Conservation (phyloP, 2,113 vertebrate species). For the Corydoras sp. region DNA sequence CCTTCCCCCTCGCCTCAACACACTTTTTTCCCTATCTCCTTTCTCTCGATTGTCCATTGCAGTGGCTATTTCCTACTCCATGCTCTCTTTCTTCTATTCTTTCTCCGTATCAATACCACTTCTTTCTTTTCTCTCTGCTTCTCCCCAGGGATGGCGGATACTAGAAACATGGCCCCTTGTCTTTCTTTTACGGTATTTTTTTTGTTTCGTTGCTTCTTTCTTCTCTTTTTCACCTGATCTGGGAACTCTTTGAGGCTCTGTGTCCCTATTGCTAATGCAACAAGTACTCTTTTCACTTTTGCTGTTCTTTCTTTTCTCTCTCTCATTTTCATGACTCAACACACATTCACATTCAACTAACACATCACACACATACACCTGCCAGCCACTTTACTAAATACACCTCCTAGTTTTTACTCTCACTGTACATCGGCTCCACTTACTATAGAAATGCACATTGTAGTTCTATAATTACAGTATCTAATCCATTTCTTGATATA, state of each 20-base stretch:
- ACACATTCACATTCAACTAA: constrained; percentile 19
- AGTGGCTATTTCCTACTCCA: constrained; percentile 29
- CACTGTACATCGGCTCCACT: too few relatives aligned
- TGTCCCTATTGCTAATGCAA: constrained; percentile 18
- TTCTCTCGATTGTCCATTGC: constrained; percentile 29
- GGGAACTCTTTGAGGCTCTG: constrained; percentile 5
- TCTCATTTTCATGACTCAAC: constrained; percentile 36
- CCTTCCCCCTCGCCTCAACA: constrained; percentile 1
- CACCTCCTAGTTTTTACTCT: too few relatives aligned
- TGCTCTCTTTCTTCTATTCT: constrained; percentile 26
- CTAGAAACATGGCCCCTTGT: constrained; percentile 21
- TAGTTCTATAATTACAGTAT: too few relatives aligned
- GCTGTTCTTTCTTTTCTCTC: constrained; percentile 27
- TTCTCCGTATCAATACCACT: constrained; percentile 37
- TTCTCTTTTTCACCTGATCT: constrained; percentile 11
- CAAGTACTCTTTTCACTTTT: constrained; percentile 7
- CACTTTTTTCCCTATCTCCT: constrained; percentile 20
- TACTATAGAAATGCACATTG: too few relatives aligned
- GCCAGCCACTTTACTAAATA: too few relatives aligned
- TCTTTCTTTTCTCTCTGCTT: constrained; percentile 29
- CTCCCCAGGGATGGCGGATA: constrained; percentile 22
- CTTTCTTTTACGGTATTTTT: not conserved
- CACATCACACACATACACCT: constrained; percentile 5
- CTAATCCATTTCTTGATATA: too few relatives aligned
- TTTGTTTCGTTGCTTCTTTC: constrained; percentile 9